Evolutionary conservation across 2,113 vertebrate genomes (phyloP).

Genomic region (Paramisgurnus dabryanus): DNA sequence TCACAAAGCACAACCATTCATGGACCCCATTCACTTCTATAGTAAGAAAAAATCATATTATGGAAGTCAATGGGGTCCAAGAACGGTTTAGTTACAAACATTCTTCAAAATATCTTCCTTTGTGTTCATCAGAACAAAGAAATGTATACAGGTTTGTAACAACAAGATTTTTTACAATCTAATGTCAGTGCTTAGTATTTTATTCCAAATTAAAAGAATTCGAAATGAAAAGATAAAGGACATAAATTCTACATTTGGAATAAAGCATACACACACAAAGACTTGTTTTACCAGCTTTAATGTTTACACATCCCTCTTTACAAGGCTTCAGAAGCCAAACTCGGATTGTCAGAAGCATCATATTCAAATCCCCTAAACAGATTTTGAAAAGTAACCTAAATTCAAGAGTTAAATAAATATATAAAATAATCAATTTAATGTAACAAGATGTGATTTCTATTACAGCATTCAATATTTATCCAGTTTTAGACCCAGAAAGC

Average conservation of each 20-base stretch:
- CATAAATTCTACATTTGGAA: constrained; percentile 3
- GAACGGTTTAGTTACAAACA: too few relatives aligned
- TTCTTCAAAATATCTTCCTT: too few relatives aligned
- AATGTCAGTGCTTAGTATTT: too few relatives aligned
- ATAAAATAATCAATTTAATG: not conserved
- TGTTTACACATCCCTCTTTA: constrained; percentile 40
- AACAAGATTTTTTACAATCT: too few relatives aligned
- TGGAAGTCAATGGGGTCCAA: too few relatives aligned
- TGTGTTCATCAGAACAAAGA: too few relatives aligned
- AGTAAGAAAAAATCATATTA: too few relatives aligned
- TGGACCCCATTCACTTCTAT: too few relatives aligned
- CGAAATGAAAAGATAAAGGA: not conserved
- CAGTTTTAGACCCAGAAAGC: not conserved
- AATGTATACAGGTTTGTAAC: too few relatives aligned
- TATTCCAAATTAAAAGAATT: too few relatives aligned
- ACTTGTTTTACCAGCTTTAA: constrained; percentile 63
- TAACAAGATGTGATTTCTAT: constrained; percentile 19
- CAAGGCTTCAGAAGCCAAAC: constrained; percentile 64
- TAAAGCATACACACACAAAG: constrained; percentile 35
- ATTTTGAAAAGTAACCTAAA: not conserved
- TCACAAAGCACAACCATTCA: too few relatives aligned
- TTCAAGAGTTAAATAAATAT: constrained; percentile 41
- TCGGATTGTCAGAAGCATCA: constrained; percentile 69
- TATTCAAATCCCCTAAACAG: constrained; percentile 33
- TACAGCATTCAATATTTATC: not conserved